These are phyloP conservation scores for Cydia splendana DNA, from an alignment of 1,140 invertebrate genomes.

Conservation along the genomic window DNA sequence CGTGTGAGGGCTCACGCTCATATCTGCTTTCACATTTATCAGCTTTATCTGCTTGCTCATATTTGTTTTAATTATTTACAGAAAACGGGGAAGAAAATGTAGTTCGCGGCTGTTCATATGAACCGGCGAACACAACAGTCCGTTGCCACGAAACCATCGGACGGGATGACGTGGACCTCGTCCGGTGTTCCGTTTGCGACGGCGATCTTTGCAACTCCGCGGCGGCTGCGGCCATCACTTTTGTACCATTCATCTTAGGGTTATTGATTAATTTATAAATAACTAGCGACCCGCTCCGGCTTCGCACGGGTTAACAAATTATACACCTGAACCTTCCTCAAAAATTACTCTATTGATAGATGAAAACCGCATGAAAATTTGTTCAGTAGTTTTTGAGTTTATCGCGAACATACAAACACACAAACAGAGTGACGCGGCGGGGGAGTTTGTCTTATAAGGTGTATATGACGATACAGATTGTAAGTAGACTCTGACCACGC, in stretches of 20 bases:
- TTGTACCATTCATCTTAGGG: slow-evolving; percentile 33
- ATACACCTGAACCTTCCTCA: too few species aligned
- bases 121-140: slow-evolving; percentile 36
- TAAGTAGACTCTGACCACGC: neutral
- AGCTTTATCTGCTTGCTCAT: too few species aligned
- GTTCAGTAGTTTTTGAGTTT: too few species aligned
- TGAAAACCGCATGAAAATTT: too few species aligned
- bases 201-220: slow-evolving; percentile 53
- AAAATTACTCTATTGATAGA: too few species aligned
- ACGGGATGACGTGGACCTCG: slow-evolving; percentile 34
- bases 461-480: neutral
- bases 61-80: slow-evolving; percentile 40
- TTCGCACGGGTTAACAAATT: too few species aligned
- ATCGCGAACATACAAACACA: too few species aligned
- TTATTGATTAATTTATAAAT: slow-evolving; percentile 24
- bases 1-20: too few species aligned
- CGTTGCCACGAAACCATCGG: slow-evolving; percentile 45
- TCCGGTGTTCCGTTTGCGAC: slow-evolving; percentile 47
- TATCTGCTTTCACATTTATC: too few species aligned
- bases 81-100: slow-evolving; percentile 47
- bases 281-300: too few species aligned
- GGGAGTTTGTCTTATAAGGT: too few species aligned
- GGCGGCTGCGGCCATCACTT: slow-evolving; percentile 34
- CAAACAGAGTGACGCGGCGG: too few species aligned
- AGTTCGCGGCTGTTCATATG: slow-evolving; percentile 52